Evolutionary conservation across 2,888 invertebrate genomes (phyloP), one percentile per base, ranked within the genome.

Genomic region (Abrostola tripartita): DNA sequence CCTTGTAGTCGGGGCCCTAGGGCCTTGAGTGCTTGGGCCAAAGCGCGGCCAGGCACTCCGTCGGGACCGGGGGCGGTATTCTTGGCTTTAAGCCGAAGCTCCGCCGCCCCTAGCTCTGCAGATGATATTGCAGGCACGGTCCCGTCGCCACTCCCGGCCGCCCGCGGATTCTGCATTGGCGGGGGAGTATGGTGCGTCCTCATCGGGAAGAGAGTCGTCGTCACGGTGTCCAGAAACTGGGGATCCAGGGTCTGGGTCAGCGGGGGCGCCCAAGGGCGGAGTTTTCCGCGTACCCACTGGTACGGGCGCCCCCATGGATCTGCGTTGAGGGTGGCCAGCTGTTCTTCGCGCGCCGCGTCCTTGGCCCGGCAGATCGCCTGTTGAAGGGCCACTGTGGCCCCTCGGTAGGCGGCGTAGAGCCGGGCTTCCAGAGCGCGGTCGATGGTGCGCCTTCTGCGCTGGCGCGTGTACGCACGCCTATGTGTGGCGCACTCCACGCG

Each of bases 241-340:
- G 68, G 70, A 37, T 56, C n/a, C n/a, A 59, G 58, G 24, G 35
- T 65, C 42, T 37, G 37, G 12, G 38, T 59, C 12, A 36, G 64
- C 53, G 42, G 62, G 9, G 49, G 65, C 52, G 52, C 51, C 56
- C 55, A 54, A 0, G 52, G 44, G 50, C 58, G 61, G 6, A 67
- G 51, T 14, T 65, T 69, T 11, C 52, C 50, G 40, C 65, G 35
- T 0, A 59, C 65, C 35, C 24, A 36, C 9, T 0, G 52, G 14
- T 52, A 52, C 4, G 52, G 38, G 35, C 38, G 12, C 12, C n/a
- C 52, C 52, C 49, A 60, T 9, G 53, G 65, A 37, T 50, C 59
- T 42, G 52, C 54, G 38, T 24, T 24, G 1, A 24, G 24, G 24
- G 24, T 24, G 24, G 24, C 24, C 24, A 24, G 24, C 24, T 24